phyloP scores from a whole-genome alignment of 2,888 invertebrate genomes.

The Cerceris ruficornis region DNA sequence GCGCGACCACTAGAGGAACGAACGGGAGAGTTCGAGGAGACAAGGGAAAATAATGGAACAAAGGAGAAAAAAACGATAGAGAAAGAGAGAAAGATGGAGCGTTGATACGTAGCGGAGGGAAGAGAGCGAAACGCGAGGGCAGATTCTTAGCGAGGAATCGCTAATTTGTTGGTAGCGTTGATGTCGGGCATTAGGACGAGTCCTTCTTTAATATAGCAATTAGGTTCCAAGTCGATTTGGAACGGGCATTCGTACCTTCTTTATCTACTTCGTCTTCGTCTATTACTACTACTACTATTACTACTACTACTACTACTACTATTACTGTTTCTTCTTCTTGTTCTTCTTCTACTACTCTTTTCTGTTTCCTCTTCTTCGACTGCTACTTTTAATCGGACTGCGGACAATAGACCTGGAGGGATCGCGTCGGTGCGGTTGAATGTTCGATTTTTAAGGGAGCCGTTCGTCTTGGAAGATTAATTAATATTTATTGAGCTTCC shows the following conservation, averaged over 20 bases:
- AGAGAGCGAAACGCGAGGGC: slow-evolving; percentile 33
- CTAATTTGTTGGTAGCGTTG: slow-evolving; percentile 46
- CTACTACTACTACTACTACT: neutral
- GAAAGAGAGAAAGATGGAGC: slow-evolving; percentile 27
- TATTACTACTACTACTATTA: slow-evolving; percentile 12
- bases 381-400: slow-evolving; percentile 13
- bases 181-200: slow-evolving; percentile 63
- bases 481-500: too few relatives aligned
- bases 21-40: slow-evolving; percentile 24
- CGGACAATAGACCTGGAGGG: too few relatives aligned
- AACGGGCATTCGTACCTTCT: slow-evolving; percentile 63
- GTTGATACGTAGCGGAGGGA: slow-evolving; percentile 13
- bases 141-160: slow-evolving; percentile 32
- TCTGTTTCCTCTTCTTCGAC: slow-evolving; percentile 22
- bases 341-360: slow-evolving; percentile 17
- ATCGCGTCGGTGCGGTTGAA: too few relatives aligned
- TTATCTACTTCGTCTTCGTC: slow-evolving; percentile 33
- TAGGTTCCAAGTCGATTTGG: slow-evolving; percentile 50
- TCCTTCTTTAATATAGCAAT: slow-evolving; percentile 49
- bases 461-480: too few relatives aligned
- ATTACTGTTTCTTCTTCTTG: slow-evolving; percentile 9
- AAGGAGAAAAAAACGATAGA: slow-evolving; percentile 22
- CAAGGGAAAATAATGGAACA: slow-evolving; percentile 17
- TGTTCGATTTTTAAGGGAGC: too few relatives aligned
- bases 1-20: slow-evolving; percentile 59